phyloP scores from a whole-genome alignment of 2,113 vertebrate species.

The Equus quagga region DNA sequence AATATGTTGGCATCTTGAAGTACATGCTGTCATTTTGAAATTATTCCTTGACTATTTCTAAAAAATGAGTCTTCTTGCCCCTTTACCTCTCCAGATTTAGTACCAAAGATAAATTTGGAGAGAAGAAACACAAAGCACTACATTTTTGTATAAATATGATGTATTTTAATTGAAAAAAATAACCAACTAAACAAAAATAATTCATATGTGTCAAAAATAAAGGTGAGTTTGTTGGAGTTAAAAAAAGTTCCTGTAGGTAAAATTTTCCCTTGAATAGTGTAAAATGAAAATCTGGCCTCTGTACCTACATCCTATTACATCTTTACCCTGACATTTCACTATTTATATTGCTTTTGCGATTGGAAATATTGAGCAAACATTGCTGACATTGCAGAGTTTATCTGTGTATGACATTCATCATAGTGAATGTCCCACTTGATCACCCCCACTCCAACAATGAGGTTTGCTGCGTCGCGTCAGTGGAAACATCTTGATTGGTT shows the following conservation, averaged over 20 bases:
- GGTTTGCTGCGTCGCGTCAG: neutral
- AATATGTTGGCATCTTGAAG: constrained; percentile 49
- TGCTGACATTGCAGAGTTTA: constrained; percentile 41
- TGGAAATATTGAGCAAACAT: constrained; percentile 58
- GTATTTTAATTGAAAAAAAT: constrained; percentile 1
- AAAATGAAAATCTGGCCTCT: neutral
- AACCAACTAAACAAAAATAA: constrained; percentile 21
- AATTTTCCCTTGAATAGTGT: neutral
- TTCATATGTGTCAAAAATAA: neutral
- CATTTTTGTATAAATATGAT: neutral
- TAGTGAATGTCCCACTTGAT: neutral
- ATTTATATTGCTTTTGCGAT: constrained; percentile 57
- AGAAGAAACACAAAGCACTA: neutral
- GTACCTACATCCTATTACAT: neutral
- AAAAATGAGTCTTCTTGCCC: neutral
- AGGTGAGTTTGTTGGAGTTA: neutral
- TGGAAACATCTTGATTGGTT: constrained; percentile 40
- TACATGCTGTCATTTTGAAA: neutral
- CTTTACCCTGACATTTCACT: constrained; percentile 61
- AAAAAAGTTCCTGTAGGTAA: neutral
- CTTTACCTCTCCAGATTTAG: constrained; percentile 8
- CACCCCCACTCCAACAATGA: constrained; percentile 35
- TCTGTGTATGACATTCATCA: constrained; percentile 4
- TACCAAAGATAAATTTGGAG: neutral
- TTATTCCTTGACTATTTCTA: neutral